phyloP scores from a whole-genome alignment of 2,797 vertebrate species.

The Enteromius mattozi region DNA sequence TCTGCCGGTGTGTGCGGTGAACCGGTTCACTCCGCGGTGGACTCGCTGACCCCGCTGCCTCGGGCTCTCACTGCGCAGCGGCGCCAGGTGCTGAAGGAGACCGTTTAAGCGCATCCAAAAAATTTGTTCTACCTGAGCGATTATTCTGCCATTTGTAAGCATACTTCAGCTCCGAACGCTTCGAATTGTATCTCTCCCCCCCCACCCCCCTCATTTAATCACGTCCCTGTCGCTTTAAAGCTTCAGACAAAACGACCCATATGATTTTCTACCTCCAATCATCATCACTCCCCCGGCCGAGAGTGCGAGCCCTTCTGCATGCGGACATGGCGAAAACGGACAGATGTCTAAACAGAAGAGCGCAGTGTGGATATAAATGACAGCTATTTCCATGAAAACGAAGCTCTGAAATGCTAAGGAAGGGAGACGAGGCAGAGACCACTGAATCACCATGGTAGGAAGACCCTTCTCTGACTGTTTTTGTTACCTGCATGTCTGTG shows the following conservation, averaged over 20 bases:
- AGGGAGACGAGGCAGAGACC: conserved; percentile 68
- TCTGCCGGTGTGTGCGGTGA: conserved; percentile 29
- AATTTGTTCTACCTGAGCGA: not conserved
- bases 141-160: not conserved
- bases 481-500: conserved; percentile 40
- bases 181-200: not conserved
- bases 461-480: conserved; percentile 23
- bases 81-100: conserved; percentile 3
- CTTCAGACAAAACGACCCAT: conserved; percentile 71
- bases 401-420: conserved; percentile 62
- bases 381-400: conserved; percentile 68
- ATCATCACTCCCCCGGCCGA: conserved; percentile 59
- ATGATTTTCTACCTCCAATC: conserved; percentile 75
- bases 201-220: conserved; percentile 40
- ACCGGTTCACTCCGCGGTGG: conserved; percentile 58
- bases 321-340: conserved; percentile 69
- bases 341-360: conserved; percentile 60
- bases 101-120: not conserved
- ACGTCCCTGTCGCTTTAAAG: conserved; percentile 74
- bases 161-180: not conserved
- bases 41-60: conserved; percentile 57
- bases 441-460: conserved; percentile 79
- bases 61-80: not conserved
- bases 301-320: conserved; percentile 42
- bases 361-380: conserved; percentile 47